Conservation (phyloP, 2,888 invertebrate genomes). For the Caenorhabditis wallacei region DNA sequence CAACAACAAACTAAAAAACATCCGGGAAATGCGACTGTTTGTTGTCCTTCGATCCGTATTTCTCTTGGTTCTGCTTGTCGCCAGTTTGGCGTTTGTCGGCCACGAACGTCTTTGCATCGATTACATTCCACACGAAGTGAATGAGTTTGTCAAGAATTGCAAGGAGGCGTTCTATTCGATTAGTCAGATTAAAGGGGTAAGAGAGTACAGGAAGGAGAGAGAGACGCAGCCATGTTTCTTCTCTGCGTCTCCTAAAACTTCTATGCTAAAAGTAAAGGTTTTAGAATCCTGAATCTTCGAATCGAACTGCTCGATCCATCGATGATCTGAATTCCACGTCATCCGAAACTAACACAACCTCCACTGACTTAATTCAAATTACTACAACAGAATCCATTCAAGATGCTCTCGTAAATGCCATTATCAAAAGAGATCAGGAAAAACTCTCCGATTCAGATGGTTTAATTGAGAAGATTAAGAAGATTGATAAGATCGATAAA, state of each 20-base stretch:
- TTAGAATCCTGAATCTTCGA: not conserved
- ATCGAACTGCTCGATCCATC: not conserved
- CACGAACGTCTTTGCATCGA: conserved; percentile 42
- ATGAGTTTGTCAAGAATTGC: conserved; percentile 9
- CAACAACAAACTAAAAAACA: too few species aligned
- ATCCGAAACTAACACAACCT: too few species aligned
- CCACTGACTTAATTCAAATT: too few species aligned
- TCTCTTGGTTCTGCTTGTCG: conserved; percentile 28
- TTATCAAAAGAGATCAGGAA: too few species aligned
- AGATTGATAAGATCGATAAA: not conserved
- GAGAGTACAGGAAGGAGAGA: not conserved
- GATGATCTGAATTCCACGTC: not conserved
- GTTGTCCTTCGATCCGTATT: conserved; percentile 50
- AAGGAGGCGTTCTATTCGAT: not conserved
- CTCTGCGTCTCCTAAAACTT: too few species aligned
- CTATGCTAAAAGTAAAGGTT: not conserved
- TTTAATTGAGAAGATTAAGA: not conserved
- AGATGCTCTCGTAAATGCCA: too few species aligned
- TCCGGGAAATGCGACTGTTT: conserved; percentile 56
- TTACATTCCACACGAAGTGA: conserved; percentile 28
- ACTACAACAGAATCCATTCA: too few species aligned
- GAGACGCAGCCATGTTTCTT: not conserved
- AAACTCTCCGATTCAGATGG: too few species aligned
- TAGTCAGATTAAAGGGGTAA: not conserved
- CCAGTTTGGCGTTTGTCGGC: conserved; percentile 15